phyloP scores from a whole-genome alignment of 2,797 vertebrate genomes.

The Luscinia megarhynchos region DNA sequence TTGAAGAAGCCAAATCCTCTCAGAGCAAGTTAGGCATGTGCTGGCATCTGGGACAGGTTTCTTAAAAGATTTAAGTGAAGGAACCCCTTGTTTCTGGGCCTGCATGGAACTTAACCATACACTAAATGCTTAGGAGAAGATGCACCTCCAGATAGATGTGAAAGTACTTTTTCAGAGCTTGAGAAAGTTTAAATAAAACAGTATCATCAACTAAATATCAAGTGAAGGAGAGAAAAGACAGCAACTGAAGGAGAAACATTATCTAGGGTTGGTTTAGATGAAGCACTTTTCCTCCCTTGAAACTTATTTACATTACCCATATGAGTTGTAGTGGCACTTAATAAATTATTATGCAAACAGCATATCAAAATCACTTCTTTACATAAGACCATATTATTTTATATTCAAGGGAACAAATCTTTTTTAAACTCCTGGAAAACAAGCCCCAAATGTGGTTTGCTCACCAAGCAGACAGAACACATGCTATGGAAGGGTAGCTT shows the following conservation, averaged over 20 bases:
- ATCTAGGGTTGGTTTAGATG: background rate
- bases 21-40: background rate
- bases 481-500: background rate
- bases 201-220: background rate
- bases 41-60: background rate
- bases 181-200: background rate
- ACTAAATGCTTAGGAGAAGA: background rate
- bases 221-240: background rate
- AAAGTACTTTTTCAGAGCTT: background rate
- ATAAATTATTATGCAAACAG: background rate
- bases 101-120: accelerated
- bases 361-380: background rate
- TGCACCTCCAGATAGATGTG: background rate
- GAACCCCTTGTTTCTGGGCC: background rate
- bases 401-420: background rate
- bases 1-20: background rate
- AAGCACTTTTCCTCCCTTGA: background rate
- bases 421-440: background rate
- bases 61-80: background rate
- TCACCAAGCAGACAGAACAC: background rate
- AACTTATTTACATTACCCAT: background rate
- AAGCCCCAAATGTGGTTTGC: background rate
- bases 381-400: background rate
- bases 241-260: background rate
- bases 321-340: background rate